A percentile compares a stretch with the other conserved stretches of the same genome.
phyloP scores from a whole-genome alignment of 64 coral and sea anemone genomes.

The Trachythela sp. region DNA sequence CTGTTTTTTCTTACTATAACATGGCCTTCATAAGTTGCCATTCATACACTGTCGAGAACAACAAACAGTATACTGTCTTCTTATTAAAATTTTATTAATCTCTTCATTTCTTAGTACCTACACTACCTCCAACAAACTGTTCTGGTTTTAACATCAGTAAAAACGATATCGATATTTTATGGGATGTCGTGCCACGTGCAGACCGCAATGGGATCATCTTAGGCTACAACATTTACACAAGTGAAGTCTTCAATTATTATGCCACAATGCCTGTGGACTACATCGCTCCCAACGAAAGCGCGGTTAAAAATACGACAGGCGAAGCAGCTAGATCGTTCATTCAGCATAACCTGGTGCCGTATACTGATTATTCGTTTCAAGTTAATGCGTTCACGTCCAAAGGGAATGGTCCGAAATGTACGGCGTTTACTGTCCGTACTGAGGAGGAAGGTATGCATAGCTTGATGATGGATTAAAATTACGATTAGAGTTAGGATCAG shows the following conservation, averaged over 20 bases:
- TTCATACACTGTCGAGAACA: no score
- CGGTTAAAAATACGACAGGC: background rate
- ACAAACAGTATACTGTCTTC: no score
- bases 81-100: no score
- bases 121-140: background rate
- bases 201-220: background rate
- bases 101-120: background rate
- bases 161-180: background rate
- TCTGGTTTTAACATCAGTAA: background rate
- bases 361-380: background rate
- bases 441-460: background rate
- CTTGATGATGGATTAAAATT: background rate
- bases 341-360: background rate
- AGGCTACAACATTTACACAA: background rate
- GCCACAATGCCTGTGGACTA: background rate
- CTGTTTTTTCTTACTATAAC: no score
- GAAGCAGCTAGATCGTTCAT: background rate
- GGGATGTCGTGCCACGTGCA: background rate
- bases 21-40: no score
- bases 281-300: background rate
- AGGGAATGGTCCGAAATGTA: background rate
- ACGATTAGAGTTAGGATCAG: no score
- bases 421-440: background rate
- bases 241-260: background rate
- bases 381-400: background rate